Conservation (phyloP, 1,140 invertebrate genomes). For the Bilobella aurantiaca region DNA sequence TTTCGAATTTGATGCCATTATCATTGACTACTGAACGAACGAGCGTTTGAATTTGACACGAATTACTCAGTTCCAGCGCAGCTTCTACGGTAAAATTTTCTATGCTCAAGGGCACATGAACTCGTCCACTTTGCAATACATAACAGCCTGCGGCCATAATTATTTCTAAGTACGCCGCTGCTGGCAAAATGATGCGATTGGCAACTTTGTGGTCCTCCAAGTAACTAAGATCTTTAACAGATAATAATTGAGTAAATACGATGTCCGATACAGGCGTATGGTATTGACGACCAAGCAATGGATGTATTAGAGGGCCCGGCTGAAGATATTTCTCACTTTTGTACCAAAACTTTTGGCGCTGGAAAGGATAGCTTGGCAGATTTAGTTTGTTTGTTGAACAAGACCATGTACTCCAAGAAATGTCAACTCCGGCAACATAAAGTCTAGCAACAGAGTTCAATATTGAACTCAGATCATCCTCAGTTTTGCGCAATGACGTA, state of each 20-base stretch:
- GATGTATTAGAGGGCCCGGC: not conserved
- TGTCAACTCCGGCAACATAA: slow-evolving; percentile 1
- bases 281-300: not conserved
- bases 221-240: slow-evolving; percentile 15
- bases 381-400: no score
- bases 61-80: slow-evolving; percentile 11
- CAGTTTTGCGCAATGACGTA: slow-evolving; percentile 4
- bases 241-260: not conserved
- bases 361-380: slow-evolving; percentile 13
- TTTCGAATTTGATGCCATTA: not conserved
- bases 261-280: not conserved
- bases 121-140: not conserved
- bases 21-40: not conserved
- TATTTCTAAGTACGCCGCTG: slow-evolving; percentile 2
- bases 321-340: not conserved
- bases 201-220: slow-evolving; percentile 19
- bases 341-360: slow-evolving; percentile 4
- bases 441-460: not conserved
- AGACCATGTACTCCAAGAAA: not conserved
- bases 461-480: not conserved
- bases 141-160: slow-evolving; percentile 9
- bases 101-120: slow-evolving; percentile 6
- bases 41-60: slow-evolving; percentile 7
- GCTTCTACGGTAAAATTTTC: slow-evolving; percentile 23
- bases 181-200: slow-evolving; percentile 17